Conservation (phyloP, 2,797 vertebrate genomes). For the Hippoglossus hippoglossus region DNA sequence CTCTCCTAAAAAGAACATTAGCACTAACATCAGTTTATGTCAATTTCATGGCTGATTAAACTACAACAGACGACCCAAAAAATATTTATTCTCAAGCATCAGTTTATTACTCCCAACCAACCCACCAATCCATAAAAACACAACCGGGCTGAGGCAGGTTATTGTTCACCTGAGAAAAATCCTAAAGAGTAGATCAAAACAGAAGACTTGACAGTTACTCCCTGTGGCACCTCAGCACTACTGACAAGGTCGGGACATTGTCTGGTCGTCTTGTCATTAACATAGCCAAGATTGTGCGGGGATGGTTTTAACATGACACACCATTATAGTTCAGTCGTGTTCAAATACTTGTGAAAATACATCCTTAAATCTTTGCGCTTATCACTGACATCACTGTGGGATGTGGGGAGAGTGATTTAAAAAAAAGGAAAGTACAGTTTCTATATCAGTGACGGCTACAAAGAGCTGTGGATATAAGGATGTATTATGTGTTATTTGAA, state of each 20-base stretch:
- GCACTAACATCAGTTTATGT: constrained; percentile 1
- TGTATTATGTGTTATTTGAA: constrained; percentile 71
- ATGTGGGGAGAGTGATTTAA: constrained; percentile 46
- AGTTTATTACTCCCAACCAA: constrained; percentile 1
- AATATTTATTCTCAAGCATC: constrained; percentile 8
- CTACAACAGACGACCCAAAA: background rate
- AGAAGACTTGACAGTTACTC: constrained; percentile 17
- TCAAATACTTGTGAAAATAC: constrained; percentile 71
- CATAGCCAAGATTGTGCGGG: constrained; percentile 19
- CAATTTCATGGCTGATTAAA: background rate
- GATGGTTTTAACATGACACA: constrained; percentile 60
- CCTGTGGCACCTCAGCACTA: background rate
- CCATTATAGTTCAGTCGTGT: constrained; percentile 66
- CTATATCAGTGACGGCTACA: constrained; percentile 62
- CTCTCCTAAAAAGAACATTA: background rate
- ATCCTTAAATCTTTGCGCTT: constrained; percentile 65
- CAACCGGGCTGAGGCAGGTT: background rate
- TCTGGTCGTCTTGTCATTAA: constrained; percentile 8
- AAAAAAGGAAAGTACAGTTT: constrained; percentile 47
- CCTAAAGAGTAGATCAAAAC: constrained; percentile 9
- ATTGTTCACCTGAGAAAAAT: constrained; percentile 1
- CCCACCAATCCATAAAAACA: constrained; percentile 13
- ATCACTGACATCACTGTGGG: constrained; percentile 57
- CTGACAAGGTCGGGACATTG: background rate
- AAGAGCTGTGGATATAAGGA: constrained; percentile 54